Evolutionary conservation across 2,113 vertebrate genomes (phyloP).

Genomic region (Otocyon megalotis): DNA sequence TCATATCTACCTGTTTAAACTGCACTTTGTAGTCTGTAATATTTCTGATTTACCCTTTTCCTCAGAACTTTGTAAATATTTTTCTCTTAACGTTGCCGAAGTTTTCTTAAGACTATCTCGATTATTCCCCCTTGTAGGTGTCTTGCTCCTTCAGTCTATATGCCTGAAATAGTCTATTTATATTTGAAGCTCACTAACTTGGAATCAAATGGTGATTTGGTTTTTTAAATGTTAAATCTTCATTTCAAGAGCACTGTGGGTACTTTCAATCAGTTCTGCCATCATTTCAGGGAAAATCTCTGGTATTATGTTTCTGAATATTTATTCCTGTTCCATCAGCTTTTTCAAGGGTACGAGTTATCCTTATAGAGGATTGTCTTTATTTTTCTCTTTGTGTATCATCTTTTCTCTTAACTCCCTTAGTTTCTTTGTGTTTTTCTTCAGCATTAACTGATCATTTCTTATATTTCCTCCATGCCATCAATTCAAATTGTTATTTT

Average conservation of each 20-base stretch:
- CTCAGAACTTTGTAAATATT: neutral
- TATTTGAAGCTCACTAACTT: neutral
- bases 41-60: neutral
- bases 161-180: neutral
- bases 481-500: neutral
- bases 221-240: neutral
- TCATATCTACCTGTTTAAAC: neutral
- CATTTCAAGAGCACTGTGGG: neutral
- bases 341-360: neutral
- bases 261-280: slow-evolving; percentile 15
- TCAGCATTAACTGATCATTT: neutral
- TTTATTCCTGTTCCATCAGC: neutral
- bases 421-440: neutral
- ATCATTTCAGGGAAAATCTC: neutral
- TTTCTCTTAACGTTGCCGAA: neutral
- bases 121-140: neutral
- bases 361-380: neutral
- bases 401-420: neutral
- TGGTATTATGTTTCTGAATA: neutral
- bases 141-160: neutral
- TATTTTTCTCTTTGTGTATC: neutral
- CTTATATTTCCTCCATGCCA: neutral
- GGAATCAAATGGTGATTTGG: neutral
- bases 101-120: neutral
- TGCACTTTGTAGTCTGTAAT: neutral